Conservation (phyloP, 2,113 vertebrate genomes). For the Clupea harengus region DNA sequence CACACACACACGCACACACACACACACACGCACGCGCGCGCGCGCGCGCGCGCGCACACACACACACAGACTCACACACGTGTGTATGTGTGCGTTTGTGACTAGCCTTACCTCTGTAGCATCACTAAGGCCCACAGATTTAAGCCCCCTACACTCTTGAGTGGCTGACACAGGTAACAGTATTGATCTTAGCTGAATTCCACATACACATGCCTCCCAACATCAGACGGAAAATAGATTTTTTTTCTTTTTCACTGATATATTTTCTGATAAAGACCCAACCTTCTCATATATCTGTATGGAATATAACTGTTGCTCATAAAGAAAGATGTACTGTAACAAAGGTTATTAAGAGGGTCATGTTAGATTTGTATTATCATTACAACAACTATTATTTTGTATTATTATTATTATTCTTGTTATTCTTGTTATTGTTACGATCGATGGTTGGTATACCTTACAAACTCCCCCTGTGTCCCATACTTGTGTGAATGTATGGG, state of each 20-base stretch:
- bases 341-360: slow-evolving; percentile 34
- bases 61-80: not conserved
- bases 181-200: not conserved
- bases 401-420: not conserved
- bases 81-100: slow-evolving; percentile 46
- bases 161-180: not conserved
- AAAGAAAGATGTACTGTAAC: slow-evolving; percentile 35
- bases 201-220: slow-evolving; percentile 29
- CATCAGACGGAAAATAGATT: not conserved
- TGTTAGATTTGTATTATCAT: slow-evolving; percentile 39
- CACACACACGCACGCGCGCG: not conserved
- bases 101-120: slow-evolving; percentile 42
- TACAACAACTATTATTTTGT: not conserved
- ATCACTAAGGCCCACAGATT: slow-evolving; percentile 44
- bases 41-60: not conserved
- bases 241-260: slow-evolving; percentile 29
- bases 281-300: slow-evolving; percentile 61
- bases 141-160: not conserved
- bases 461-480: slow-evolving; percentile 39
- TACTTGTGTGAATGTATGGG: slow-evolving; percentile 48
- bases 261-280: slow-evolving; percentile 20
- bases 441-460: slow-evolving; percentile 44
- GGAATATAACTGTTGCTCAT: slow-evolving; percentile 55
- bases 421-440: not conserved
- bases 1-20: not conserved